Evolutionary conservation across 2,797 vertebrate species (phyloP), one percentile per base, ranked within the genome.

Genomic region (Avahi laniger): DNA sequence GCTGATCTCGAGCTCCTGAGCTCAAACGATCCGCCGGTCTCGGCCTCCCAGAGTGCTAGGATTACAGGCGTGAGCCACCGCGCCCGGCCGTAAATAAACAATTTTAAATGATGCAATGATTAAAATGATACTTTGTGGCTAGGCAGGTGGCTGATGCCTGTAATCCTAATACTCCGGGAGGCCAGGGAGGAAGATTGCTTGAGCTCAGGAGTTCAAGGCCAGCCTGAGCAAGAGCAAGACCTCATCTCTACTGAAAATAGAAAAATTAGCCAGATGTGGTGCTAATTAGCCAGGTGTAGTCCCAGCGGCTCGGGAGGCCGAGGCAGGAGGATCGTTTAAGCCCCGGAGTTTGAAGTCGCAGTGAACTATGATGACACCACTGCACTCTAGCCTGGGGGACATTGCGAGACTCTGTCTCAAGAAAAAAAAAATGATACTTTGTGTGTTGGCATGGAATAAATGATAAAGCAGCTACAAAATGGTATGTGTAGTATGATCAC

Each of bases 371-470:
- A 76, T 7, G 48, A 54, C 52, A 22, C 46, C 73, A 76, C 12
- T 22, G 33, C 33, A 76, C 20, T 76, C 48, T 12, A 35, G 11
- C 33, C 33, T 35, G 20, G 48, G 18, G 2, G 33, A 76, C 33
- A 50, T 20, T n/a, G 46, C 4, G 7, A 75, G 46, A 76, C 30
- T 30, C 69, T 43, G 12, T 43, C 69, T 43, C 38, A 72, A 15
- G 12, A 30, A 30, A 46, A 70, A 46, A 72, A 69, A 67, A 0
- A 24, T 1, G 24, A 72, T 43, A 79, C 30, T 93, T 67, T 35
- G 12, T 91, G 28, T 89, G 12, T 70, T 91, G 46, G 30, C 73
- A 52, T 76, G 46, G 41, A 54, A 89, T 92, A 82, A 96, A 86
- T 91, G 33, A 69, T 92, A 67, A 89, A 48, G n/a, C 13, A 63